phyloP scores from a whole-genome alignment of 2,797 vertebrate genomes.

The Nasua narica region DNA sequence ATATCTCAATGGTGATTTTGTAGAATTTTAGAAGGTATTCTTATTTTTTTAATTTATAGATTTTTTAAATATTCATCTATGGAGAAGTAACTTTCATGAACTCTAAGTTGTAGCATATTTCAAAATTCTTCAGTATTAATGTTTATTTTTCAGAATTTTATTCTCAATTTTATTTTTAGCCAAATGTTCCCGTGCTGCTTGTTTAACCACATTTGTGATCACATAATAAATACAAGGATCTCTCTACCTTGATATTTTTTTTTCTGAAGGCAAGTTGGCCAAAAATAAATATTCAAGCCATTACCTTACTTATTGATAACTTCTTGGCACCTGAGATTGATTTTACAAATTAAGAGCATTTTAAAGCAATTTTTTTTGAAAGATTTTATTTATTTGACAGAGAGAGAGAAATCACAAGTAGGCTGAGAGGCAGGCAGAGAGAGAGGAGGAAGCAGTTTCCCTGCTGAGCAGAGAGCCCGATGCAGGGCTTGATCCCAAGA shows the following conservation, averaged over 20 bases:
- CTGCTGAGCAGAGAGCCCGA: too few relatives aligned
- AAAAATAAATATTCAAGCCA: not conserved
- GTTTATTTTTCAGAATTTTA: not conserved
- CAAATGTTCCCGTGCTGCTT: not conserved
- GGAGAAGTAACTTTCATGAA: not conserved
- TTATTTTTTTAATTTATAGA: not conserved
- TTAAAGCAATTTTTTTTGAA: slow-evolving; percentile 14
- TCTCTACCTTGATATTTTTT: not conserved
- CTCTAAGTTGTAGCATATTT: not conserved
- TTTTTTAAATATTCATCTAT: not conserved
- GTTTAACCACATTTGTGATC: not conserved
- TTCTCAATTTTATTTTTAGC: not conserved
- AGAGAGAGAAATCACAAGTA: too few relatives aligned
- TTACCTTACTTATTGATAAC: not conserved
- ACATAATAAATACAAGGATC: not conserved
- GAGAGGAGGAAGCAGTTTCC: too few relatives aligned
- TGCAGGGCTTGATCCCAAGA: too few relatives aligned
- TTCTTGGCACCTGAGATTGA: not conserved
- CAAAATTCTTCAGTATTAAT: not conserved
- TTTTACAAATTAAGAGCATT: not conserved
- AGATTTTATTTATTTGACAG: too few relatives aligned
- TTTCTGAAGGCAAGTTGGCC: not conserved
- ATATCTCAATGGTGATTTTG: not conserved
- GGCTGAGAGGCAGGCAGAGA: too few relatives aligned
- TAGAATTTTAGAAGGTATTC: not conserved